phyloP scores from a whole-genome alignment of 2,113 vertebrate species.

The Eurypyga helias region DNA sequence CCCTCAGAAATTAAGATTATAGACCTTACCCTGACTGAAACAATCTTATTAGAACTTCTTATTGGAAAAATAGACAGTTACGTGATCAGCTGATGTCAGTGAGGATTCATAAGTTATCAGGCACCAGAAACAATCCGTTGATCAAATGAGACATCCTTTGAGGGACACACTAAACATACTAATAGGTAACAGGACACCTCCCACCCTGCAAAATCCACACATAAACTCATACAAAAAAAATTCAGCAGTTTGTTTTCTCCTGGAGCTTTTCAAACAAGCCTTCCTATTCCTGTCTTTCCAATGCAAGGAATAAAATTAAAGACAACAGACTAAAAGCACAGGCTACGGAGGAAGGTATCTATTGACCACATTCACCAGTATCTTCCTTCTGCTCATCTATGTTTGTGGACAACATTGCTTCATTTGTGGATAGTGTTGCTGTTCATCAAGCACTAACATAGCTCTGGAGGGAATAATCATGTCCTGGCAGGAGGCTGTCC shows the following conservation, averaged over 20 bases:
- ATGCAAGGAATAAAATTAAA: background rate
- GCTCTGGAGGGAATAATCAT: slow-evolving; percentile 1
- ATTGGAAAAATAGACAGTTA: background rate
- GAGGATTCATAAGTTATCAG: background rate
- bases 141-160: background rate
- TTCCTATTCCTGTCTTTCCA: background rate
- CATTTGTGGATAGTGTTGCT: background rate
- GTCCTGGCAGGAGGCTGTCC: slow-evolving; percentile 39
- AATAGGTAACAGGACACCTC: background rate
- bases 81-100: background rate
- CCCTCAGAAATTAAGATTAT: background rate
- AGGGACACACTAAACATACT: background rate
- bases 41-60: background rate
- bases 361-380: background rate
- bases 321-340: background rate
- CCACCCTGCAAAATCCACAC: background rate
- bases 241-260: background rate
- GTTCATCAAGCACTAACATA: slow-evolving; percentile 1
- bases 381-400: background rate
- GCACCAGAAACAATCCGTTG: background rate
- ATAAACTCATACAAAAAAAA: background rate
- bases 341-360: background rate
- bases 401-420: background rate
- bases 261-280: background rate
- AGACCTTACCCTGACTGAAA: background rate